Percentiles rank a stretch among this genome's conserved stretches.
Evolutionary conservation across 2,888 invertebrate genomes (phyloP).

Genomic region (Drosophila phalerata): DNA sequence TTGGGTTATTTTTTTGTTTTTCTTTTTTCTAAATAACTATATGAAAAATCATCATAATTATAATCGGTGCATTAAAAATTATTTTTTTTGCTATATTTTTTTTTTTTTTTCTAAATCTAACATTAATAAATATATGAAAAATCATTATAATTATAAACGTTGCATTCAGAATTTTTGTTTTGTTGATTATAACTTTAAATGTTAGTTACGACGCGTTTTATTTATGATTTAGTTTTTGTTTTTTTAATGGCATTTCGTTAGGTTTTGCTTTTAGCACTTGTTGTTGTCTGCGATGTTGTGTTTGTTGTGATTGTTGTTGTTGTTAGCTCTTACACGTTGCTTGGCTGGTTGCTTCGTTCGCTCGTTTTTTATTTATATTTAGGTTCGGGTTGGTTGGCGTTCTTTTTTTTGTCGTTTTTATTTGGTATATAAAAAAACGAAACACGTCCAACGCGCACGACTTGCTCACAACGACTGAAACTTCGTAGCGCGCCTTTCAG

Average conservation of each 20-base stretch:
- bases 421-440: background rate
- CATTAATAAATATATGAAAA: background rate
- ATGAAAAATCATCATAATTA: background rate
- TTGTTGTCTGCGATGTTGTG: slow-evolving; percentile 23
- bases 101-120: background rate
- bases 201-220: slow-evolving; percentile 27
- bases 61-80: background rate
- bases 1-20: too few species aligned
- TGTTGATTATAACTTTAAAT: background rate
- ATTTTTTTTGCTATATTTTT: too few species aligned
- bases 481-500: slow-evolving; percentile 41
- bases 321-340: slow-evolving; percentile 51
- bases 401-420: slow-evolving; percentile 29
- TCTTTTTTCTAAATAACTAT: background rate
- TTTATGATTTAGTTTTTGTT: slow-evolving; percentile 13
- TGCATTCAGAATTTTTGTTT: slow-evolving; percentile 10
- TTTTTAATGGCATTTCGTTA: slow-evolving; percentile 48
- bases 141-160: background rate
- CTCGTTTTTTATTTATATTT: background rate
- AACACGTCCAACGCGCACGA: slow-evolving; percentile 77
- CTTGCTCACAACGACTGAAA: slow-evolving; percentile 73
- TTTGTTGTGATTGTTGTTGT: background rate
- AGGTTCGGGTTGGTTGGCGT: slow-evolving; percentile 47
- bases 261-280: slow-evolving; percentile 39
- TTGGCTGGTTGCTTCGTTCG: slow-evolving; percentile 21